Percentiles rank a stretch among this genome's conserved stretches.
Conservation (phyloP, 2,113 vertebrate species). For the Xiphophorus couchianus region DNA sequence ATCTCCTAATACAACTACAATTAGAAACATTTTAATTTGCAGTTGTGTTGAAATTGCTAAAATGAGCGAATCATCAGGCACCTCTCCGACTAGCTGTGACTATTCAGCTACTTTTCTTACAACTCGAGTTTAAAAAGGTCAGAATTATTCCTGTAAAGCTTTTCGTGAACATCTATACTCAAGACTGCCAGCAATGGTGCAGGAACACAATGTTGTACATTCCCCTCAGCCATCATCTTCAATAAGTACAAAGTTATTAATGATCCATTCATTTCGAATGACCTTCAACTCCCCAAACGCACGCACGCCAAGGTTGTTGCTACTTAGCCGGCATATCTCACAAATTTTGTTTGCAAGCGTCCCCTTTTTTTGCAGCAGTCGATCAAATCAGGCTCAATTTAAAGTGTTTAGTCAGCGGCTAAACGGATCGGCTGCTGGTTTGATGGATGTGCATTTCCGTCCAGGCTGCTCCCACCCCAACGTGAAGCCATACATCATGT, state of each 20-base stretch:
- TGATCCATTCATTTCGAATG: conserved; percentile 17
- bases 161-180: background rate
- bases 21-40: too few relatives aligned
- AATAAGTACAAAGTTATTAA: background rate
- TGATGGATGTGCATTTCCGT: conserved; percentile 80
- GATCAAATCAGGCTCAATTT: conserved; percentile 76
- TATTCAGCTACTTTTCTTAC: too few relatives aligned
- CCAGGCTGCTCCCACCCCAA: conserved; percentile 68
- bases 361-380: conserved; percentile 52
- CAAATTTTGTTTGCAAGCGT: conserved; percentile 64
- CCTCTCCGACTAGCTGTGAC: too few relatives aligned
- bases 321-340: conserved; percentile 28
- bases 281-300: conserved; percentile 61
- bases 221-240: background rate
- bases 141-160: background rate
- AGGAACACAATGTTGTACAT: background rate
- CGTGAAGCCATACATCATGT: conserved; percentile 85
- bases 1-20: too few relatives aligned
- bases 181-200: background rate
- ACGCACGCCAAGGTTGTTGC: conserved; percentile 20
- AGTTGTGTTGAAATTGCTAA: too few relatives aligned
- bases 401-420: conserved; percentile 70
- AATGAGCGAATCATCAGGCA: too few relatives aligned
- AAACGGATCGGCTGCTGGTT: conserved; percentile 78
- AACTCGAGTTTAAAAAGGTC: too few relatives aligned